phyloP scores from a whole-genome alignment of 2,888 invertebrate genomes.

The Drosophila borborema region DNA sequence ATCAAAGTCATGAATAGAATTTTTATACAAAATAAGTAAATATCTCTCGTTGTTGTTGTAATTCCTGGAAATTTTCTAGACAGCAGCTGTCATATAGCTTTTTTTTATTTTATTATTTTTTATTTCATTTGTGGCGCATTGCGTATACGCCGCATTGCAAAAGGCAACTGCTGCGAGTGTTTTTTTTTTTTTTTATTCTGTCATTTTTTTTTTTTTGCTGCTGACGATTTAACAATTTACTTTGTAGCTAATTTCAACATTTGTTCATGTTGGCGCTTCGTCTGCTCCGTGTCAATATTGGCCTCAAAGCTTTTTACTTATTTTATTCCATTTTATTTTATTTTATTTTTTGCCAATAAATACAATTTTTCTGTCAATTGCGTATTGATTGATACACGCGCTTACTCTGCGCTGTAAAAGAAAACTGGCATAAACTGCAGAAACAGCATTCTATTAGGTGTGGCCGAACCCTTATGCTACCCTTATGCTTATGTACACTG shows the following conservation, averaged over 20 bases:
- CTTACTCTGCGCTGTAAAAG: constrained; percentile 10
- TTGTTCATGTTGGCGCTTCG: constrained; percentile 15
- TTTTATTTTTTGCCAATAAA: constrained; percentile 56
- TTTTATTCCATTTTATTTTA: constrained; percentile 5
- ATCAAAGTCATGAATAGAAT: not conserved
- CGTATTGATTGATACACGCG: constrained; percentile 78
- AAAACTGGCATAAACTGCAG: constrained; percentile 1
- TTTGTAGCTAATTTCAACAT: constrained; percentile 61
- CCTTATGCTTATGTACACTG: constrained; percentile 7
- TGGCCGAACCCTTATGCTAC: constrained; percentile 14
- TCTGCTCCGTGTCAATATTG: constrained; percentile 62
- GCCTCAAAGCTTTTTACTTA: constrained; percentile 19
- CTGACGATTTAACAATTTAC: constrained; percentile 70
- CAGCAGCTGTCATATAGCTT: constrained; percentile 11
- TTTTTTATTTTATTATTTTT: not conserved
- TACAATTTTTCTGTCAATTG: constrained; percentile 77
- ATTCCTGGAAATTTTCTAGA: not conserved
- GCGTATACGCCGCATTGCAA: constrained; percentile 64
- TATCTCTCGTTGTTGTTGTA: not conserved
- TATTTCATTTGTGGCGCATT: constrained; percentile 40
- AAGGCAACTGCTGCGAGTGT: constrained; percentile 44
- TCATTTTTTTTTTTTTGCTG: not conserved
- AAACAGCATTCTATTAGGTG: not conserved
- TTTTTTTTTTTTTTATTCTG: not conserved
- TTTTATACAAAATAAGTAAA: not conserved